A percentile compares a stretch with the other conserved stretches of the same genome.
phyloP scores from a whole-genome alignment of 2,797 vertebrate genomes.

The Gila robusta region DNA sequence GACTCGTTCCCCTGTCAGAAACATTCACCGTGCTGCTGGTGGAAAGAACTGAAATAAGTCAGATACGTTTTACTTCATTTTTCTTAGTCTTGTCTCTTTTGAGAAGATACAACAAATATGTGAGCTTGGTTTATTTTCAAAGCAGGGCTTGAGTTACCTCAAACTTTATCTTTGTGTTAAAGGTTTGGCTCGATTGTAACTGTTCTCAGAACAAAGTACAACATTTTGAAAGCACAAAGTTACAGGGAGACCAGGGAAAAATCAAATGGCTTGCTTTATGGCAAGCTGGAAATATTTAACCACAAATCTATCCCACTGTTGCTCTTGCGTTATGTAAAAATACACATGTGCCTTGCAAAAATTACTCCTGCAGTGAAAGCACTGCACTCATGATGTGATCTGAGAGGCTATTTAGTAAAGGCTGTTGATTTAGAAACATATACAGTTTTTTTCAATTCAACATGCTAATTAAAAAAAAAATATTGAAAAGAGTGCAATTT shows the following conservation, averaged over 20 bases:
- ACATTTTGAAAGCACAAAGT: constrained; percentile 29
- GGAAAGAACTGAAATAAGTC: constrained; percentile 10
- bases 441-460: background rate
- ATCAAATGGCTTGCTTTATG: constrained; percentile 42
- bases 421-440: background rate
- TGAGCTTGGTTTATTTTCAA: constrained; percentile 31
- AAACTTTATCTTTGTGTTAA: background rate
- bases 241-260: constrained; percentile 12
- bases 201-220: background rate
- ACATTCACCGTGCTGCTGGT: constrained; percentile 7
- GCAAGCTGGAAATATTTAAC: constrained; percentile 58
- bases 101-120: constrained; percentile 6
- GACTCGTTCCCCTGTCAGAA: constrained; percentile 6
- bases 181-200: constrained; percentile 10
- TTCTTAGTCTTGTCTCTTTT: constrained; percentile 12
- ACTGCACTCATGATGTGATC: background rate
- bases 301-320: background rate
- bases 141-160: constrained; percentile 11
- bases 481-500: background rate
- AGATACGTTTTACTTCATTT: constrained; percentile 1
- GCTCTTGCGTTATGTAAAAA: background rate
- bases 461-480: background rate
- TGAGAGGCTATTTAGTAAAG: background rate
- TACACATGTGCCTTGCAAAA: constrained; percentile 53
- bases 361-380: constrained; percentile 34